Evolutionary conservation across 1,140 invertebrate genomes (phyloP), one percentile per base, ranked within the genome.

Genomic region (Paralvinella palmiformis): DNA sequence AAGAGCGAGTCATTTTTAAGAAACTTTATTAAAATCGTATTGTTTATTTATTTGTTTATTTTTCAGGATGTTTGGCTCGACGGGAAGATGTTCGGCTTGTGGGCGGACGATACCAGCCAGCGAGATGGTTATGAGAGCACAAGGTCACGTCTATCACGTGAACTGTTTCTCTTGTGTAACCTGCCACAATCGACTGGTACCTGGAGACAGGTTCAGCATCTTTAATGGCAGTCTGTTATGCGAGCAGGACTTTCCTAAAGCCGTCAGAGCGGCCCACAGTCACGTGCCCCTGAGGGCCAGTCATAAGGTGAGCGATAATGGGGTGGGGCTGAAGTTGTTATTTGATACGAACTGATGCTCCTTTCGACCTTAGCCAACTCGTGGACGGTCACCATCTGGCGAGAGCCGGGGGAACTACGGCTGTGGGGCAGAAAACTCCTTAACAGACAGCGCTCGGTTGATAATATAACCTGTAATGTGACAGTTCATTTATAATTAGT

Each of bases 101-200:
- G 89, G 89, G 63, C 91, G 92, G 82, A 87, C 85, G 75, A 96
- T 96, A 82, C 91, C 91, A 45, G 88, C 91, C 67, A 90, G 86
- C 82, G 92, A 96, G 79, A 86, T 92, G 77, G 92, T 96, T 72
- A 93, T 93, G 89, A 84, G 89, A 79, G 76, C 71, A 29, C 78
- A 77, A 71, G 81, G 79, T 68, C 82, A 85, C 81, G 91, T 94
- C 72, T 95, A 93, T 86, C 92, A 96, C 85, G 85, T 92, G 80
- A 92, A 92, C 83, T 95, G 92, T 83, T 96, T 96, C 84, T 86
- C 88, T 67, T 96, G 92, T 84, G 91, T 89, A 78, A 93, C 93
- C 77, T 96, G 92, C 79, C 87, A 89, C 68, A 85, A 86, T 69
- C 88, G 88, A 80, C 87, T 96, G 67, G 86, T 89, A 74, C 87